phyloP scores from a whole-genome alignment of 2,797 vertebrate genomes.

The Dermochelys coriacea region DNA sequence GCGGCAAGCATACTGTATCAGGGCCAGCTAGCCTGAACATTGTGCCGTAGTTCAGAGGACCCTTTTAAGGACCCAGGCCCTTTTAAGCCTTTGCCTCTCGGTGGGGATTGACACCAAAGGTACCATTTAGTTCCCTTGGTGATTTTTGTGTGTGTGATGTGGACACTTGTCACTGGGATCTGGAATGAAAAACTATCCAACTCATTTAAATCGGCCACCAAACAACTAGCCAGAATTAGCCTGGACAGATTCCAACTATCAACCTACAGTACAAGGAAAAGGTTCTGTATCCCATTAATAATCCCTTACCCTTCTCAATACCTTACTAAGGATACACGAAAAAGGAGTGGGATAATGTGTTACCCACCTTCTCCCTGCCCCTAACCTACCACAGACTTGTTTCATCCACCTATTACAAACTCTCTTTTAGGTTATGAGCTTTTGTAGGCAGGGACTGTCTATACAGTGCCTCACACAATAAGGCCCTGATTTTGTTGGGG shows the following conservation, averaged over 20 bases:
- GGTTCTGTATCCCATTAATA: neutral
- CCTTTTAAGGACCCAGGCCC: too few relatives aligned
- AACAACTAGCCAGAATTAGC: neutral
- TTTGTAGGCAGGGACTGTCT: neutral
- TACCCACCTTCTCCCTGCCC: neutral
- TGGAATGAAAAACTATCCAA: neutral
- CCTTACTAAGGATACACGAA: neutral
- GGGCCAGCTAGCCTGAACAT: neutral
- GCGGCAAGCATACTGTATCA: neutral
- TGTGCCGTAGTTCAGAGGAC: neutral
- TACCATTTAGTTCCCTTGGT: neutral
- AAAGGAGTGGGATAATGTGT: neutral
- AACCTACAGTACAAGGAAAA: neutral
- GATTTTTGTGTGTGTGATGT: neutral
- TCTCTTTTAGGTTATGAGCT: neutral
- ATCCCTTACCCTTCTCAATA: neutral
- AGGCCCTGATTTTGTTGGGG: neutral
- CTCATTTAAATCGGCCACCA: neutral
- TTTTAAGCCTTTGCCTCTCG: neutral
- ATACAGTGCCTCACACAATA: rapidly evolving
- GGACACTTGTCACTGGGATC: neutral
- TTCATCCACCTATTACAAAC: neutral
- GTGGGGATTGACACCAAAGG: neutral
- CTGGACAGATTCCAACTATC: neutral
- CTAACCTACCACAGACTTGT: neutral